phyloP scores from a whole-genome alignment of 2,888 invertebrate genomes.

The Agonopterix arenella region DNA sequence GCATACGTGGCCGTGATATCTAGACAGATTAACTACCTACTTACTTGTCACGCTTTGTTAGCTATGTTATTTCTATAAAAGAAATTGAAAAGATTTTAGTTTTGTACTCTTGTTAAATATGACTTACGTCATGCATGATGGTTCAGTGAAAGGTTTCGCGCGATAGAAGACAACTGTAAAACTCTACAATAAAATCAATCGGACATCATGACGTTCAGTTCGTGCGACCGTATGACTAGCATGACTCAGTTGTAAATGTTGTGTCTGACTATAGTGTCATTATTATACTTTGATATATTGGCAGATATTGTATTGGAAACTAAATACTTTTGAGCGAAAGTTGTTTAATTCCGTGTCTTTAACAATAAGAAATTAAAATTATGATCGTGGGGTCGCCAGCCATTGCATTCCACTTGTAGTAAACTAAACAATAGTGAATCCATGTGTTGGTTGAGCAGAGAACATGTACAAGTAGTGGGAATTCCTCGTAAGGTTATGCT shows the following conservation, averaged over 20 bases:
- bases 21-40: constrained; percentile 29
- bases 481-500: constrained; percentile 38
- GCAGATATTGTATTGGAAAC: neutral
- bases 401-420: constrained; percentile 9
- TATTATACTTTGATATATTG: too few species aligned
- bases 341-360: neutral
- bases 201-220: constrained; percentile 9
- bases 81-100: constrained; percentile 10
- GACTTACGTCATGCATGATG: constrained; percentile 17
- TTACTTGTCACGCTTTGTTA: constrained; percentile 36
- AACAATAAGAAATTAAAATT: neutral
- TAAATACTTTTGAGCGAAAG: neutral
- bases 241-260: neutral
- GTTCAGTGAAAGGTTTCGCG: constrained; percentile 29
- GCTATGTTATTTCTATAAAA: constrained; percentile 24
- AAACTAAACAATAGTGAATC: constrained; percentile 23
- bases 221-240: constrained; percentile 8
- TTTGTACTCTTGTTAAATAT: constrained; percentile 8
- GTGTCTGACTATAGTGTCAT: too few species aligned
- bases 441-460: constrained; percentile 13
- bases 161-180: constrained; percentile 6
- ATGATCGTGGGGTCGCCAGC: neutral
- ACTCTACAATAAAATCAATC: constrained; percentile 10
- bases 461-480: constrained; percentile 19
- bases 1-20: constrained; percentile 31